Evolutionary conservation across 2,113 vertebrate genomes (phyloP), one percentile per base, ranked within the genome.

Genomic region (Odontesthes bonariensis): DNA sequence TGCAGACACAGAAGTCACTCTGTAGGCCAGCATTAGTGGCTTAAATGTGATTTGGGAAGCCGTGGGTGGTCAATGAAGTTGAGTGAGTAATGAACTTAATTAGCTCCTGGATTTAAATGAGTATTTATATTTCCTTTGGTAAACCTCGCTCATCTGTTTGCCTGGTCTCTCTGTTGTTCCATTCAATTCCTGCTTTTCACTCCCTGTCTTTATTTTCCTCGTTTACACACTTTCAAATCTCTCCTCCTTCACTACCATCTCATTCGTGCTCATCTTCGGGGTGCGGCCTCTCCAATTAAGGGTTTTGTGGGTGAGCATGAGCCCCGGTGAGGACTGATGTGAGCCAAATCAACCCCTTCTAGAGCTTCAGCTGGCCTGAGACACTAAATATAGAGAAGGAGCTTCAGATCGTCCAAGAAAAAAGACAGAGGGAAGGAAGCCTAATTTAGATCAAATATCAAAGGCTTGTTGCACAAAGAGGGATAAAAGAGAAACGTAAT

Each of bases 361-460:
- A 4, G 75, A 77, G 65, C 63, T 75, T 63, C 81, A 84, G 75
- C 72, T 85, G 77, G 80, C 81, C 62, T 77, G 35, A 0, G 55
- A 72, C 64, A 79, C 81, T 86, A 90, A 81, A 90, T 77, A 87
- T 87, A 88, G 74, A 79, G 52, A 52, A 9, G 40, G 33, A 54
- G 38, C 33, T 61, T 33, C 62, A 55, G 65, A 16, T 2, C 20
- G 49, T 60, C 69, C 67, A 74, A 56, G 54, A 61, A 61, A 66
- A 69, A 32, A 75, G 17, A 58, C 27, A 51, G 55, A 73, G 27
- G 16, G 56, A 58, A 81, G 33, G 49, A 56, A 77, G 44, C 80
- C 74, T 5, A 14, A 84, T 75, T 77, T 52, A 51, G 58, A 79
- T 79, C 49, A 70, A 75, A 67, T 8, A 20, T 16, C 42, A 40